These are phyloP conservation scores for Oreochromis aureus DNA, from an alignment of 2,113 vertebrate species.

Conservation along the genomic window DNA sequence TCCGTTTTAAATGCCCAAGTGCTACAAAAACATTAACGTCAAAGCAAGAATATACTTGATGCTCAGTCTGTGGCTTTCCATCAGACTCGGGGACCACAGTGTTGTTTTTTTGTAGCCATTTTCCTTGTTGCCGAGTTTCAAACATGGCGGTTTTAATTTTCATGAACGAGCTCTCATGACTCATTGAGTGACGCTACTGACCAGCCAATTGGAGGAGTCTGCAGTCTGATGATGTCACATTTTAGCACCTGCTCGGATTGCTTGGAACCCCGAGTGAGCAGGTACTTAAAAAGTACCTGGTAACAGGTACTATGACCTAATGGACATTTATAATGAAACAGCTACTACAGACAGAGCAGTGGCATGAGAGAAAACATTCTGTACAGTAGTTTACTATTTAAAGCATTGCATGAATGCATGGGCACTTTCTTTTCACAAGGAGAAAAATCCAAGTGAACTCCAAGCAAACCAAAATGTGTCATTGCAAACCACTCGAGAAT, in stretches of 20 bases:
- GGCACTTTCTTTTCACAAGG: background rate
- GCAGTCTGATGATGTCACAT: background rate
- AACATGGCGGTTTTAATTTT: background rate
- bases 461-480: background rate
- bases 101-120: background rate
- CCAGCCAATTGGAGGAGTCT: background rate
- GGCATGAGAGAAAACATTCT: background rate
- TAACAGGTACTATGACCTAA: background rate
- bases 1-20: no score
- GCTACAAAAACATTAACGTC: no score
- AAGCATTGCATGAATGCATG: background rate
- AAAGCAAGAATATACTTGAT: background rate
- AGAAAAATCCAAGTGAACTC: background rate
- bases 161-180: no score
- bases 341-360: background rate
- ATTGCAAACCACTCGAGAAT: background rate
- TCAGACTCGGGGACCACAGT: background rate
- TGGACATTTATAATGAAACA: background rate
- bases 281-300: background rate
- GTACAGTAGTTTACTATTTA: background rate
- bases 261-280: background rate
- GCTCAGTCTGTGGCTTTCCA: background rate
- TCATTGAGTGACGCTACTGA: background rate
- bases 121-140: background rate
- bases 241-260: background rate